phyloP scores from a whole-genome alignment of 2,888 invertebrate species.

The Micoletzkya japonica region DNA sequence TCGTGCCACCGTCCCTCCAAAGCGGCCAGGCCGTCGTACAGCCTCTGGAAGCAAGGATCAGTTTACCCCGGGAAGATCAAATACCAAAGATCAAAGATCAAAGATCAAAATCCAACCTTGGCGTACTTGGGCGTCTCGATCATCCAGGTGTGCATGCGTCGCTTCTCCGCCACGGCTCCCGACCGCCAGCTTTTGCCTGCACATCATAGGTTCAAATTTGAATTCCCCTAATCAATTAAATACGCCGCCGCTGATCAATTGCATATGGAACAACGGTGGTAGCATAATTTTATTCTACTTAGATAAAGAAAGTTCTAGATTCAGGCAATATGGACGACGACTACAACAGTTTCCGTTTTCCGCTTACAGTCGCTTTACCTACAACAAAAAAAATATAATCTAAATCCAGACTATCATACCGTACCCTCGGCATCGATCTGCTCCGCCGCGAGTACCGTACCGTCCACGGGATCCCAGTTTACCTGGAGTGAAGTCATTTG shows the following conservation, averaged over 20 bases:
- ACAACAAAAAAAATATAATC: background rate
- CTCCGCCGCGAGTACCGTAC: conserved; percentile 95
- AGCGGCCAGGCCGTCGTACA: conserved; percentile 49
- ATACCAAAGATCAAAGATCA: background rate
- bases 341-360: too few relatives aligned
- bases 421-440: conserved; percentile 77
- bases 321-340: conserved; percentile 66
- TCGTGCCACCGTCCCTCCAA: conserved; percentile 56
- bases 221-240: background rate
- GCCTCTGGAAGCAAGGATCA: conserved; percentile 37
- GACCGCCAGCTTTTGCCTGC: conserved; percentile 78
- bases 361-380: background rate
- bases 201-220: background rate
- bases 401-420: background rate
- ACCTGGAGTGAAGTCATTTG: conserved; percentile 31
- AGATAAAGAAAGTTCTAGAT: background rate
- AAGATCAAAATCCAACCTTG: conserved; percentile 38
- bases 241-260: too few relatives aligned
- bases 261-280: too few relatives aligned
- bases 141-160: conserved; percentile 89
- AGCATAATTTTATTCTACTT: too few relatives aligned
- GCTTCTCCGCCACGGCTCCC: conserved; percentile 88
- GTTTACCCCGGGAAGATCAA: background rate
- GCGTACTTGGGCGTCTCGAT: conserved; percentile 78
- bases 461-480: conserved; percentile 98